Percentiles rank a stretch among this genome's conserved stretches.
Evolutionary conservation across 1,140 invertebrate genomes (phyloP).

Genomic region (Atta colombica): DNA sequence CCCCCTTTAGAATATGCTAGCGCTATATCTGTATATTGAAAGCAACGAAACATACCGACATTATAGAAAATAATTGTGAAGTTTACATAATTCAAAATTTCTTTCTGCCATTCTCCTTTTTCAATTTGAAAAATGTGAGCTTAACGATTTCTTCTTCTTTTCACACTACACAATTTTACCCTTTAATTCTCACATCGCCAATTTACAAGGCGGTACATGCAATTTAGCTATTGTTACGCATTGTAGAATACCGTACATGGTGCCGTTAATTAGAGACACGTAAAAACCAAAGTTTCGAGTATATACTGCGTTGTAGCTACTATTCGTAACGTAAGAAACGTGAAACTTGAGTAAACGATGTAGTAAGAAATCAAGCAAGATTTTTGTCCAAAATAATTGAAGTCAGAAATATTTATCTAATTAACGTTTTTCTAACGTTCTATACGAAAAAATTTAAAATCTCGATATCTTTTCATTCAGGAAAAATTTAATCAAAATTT

Average conservation of each 20-base stretch:
- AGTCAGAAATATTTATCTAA: neutral
- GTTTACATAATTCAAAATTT: neutral
- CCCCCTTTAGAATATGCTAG: too few relatives aligned
- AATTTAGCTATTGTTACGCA: conserved; percentile 60
- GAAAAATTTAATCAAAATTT: conserved; percentile 1
- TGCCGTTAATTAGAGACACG: conserved; percentile 72
- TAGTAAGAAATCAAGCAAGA: neutral
- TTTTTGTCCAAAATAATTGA: conserved; percentile 21
- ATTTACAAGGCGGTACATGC: conserved; percentile 56
- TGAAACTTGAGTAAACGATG: conserved; percentile 26
- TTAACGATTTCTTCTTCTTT: conserved; percentile 44
- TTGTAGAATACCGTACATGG: conserved; percentile 36
- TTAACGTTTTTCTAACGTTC: neutral
- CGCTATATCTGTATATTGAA: too few relatives aligned
- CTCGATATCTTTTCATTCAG: neutral
- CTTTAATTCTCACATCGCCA: conserved; percentile 64
- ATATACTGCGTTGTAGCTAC: conserved; percentile 51
- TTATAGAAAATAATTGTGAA: conserved; percentile 25
- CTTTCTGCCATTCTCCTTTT: neutral
- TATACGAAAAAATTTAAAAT: neutral
- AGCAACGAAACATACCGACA: neutral
- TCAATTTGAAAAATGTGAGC: conserved; percentile 1
- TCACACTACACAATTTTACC: conserved; percentile 40
- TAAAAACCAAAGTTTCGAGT: conserved; percentile 68
- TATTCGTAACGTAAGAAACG: conserved; percentile 62